Evolutionary conservation across 92 coral and sea anemone genomes (phyloP).

Genomic region (Ricordea florida): DNA sequence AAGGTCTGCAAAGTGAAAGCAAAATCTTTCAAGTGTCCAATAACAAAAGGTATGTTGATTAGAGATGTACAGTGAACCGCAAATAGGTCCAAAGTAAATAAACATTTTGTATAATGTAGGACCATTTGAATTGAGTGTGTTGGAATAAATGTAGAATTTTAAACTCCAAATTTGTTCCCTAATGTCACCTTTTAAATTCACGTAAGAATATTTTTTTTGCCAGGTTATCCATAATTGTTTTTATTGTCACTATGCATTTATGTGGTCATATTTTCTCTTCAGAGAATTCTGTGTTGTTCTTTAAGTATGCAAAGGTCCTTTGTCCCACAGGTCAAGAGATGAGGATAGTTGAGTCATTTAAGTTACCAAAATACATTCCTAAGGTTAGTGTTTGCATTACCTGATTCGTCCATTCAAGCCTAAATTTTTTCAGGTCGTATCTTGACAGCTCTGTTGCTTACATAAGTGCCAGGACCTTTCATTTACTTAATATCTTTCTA

Average conservation of each 20-base stretch:
- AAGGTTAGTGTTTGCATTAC: conserved; percentile 45
- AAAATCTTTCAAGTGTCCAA: conserved; percentile 70
- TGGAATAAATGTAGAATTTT: background rate
- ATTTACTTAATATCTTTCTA: too few relatives aligned
- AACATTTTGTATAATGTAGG: background rate
- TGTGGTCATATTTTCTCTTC: too few relatives aligned
- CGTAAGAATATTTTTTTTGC: too few relatives aligned
- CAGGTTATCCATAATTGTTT: too few relatives aligned
- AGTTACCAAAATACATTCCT: conserved; percentile 79
- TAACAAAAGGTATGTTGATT: conserved; percentile 55
- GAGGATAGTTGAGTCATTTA: conserved; percentile 64
- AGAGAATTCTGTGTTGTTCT: too few relatives aligned
- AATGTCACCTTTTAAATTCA: background rate
- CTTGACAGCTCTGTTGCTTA: too few relatives aligned
- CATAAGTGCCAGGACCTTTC: too few relatives aligned
- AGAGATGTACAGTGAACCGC: background rate
- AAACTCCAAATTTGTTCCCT: background rate
- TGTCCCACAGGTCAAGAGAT: conserved; percentile 68
- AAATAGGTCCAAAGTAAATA: background rate
- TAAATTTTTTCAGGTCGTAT: background rate
- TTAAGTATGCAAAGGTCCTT: too few relatives aligned
- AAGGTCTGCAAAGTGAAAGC: conserved; percentile 69
- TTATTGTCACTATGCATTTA: too few relatives aligned
- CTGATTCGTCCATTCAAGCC: background rate
- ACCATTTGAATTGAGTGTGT: background rate